A percentile compares a stretch with the other conserved stretches of the same genome.
phyloP scores from a whole-genome alignment of 2,797 vertebrate genomes.

The Mionectes olivaceus region DNA sequence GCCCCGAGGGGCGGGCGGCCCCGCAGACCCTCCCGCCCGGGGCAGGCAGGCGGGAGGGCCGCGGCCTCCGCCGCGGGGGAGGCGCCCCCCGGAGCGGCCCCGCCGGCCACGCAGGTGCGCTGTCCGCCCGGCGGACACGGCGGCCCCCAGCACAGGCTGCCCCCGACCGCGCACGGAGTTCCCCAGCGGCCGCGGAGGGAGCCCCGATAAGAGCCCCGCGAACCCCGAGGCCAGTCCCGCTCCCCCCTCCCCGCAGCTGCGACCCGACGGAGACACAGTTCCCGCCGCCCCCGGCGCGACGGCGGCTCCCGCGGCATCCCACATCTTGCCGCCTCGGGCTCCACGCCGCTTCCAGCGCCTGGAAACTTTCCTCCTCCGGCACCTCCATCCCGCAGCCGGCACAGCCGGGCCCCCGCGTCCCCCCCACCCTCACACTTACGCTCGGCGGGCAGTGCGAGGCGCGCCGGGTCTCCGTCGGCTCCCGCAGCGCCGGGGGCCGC shows the following conservation, averaged over 20 bases:
- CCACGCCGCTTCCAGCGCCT: background rate
- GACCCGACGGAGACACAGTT: background rate
- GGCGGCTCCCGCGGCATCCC: background rate
- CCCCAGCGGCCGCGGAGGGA: background rate
- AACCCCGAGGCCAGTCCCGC: background rate
- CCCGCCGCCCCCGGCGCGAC: background rate
- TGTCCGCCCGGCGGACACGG: background rate
- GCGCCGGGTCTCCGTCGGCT: background rate
- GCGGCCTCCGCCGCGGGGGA: background rate
- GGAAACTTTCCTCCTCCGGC: background rate
- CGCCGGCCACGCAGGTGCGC: constrained; percentile 13
- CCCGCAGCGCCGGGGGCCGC: background rate
- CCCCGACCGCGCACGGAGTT: background rate
- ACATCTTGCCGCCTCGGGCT: background rate
- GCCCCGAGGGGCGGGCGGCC: background rate
- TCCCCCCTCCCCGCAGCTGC: background rate
- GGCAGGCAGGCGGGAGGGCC: background rate
- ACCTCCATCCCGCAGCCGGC: background rate
- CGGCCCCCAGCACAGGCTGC: background rate
- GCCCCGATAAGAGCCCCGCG: background rate
- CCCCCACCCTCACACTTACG: constrained; percentile 4
- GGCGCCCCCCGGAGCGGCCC: background rate
- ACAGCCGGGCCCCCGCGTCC: background rate
- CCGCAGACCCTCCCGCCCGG: background rate
- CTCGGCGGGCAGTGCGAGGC: background rate